Base-by-base conservation (phyloP, 2,888 invertebrate species). In the Acronicta aceris region DNA sequence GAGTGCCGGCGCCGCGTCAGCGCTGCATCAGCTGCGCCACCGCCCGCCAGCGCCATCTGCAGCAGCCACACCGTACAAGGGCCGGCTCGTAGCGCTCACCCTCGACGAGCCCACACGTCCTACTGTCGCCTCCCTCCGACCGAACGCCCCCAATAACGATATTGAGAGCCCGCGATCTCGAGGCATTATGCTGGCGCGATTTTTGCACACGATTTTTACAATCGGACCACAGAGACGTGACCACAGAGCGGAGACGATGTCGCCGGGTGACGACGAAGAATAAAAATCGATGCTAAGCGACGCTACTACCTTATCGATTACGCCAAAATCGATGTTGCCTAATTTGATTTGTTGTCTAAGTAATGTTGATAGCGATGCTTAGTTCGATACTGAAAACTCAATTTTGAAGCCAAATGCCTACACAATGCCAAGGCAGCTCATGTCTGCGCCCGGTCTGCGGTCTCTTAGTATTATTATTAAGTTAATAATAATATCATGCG, bases 1-100 rank as follows among this genome's bases (percentile, higher is more conserved):
- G 97, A 97, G 95, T 97, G 96, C 81, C 97, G 96, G 87, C 97
- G 96, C 89, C 96, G 95, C 82, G 97, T 96, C 91, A 97, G 96
- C 90, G 96, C 96, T 87, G 96, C 90, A 86, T 95, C 92, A 71
- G 76, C 73, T 59, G 84, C 84, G 74, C 85, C 85, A 78, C 85
- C 81, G 74, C 73, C 82, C 79, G 82, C 83, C 73, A 81, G 82
- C 91, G 85, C 89, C 93, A 92, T 88, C 92, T 91, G 92, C 82
- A 88, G 82, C 88, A 87, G 81, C 83, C 83, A 83, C 82, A 86
- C 76, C 80, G 81, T 83, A 85, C 84, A 81, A 78, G 50, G 62
- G 59, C 62, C 64, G 68, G 65, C 45, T 50, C 25, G 53, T 53
- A 58, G 59, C n/a, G 62, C 66, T 63, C 45, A 45, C 25, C 58